Evolutionary conservation across 2,888 invertebrate species (phyloP).

Genomic region (Limenitis camilla): DNA sequence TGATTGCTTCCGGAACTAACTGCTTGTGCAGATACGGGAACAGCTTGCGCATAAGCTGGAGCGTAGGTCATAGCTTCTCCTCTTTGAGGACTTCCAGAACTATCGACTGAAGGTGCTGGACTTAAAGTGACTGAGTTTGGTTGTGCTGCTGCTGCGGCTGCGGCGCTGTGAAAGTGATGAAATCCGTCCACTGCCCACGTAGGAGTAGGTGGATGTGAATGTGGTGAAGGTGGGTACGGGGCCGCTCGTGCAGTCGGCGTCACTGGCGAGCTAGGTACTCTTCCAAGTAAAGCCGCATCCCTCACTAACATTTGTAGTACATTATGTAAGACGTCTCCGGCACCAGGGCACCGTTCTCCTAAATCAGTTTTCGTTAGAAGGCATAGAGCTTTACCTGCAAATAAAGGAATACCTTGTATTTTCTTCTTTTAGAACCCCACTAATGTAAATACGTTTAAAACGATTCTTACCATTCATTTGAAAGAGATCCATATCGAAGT

Average conservation of each 20-base stretch:
- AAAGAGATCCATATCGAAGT: conserved; percentile 93
- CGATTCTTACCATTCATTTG: conserved; percentile 89
- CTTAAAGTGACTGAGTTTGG: conserved; percentile 93
- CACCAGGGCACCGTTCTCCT: conserved; percentile 92
- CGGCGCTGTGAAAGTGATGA: conserved; percentile 80
- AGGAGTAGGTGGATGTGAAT: conserved; percentile 87
- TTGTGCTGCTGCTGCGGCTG: conserved; percentile 70
- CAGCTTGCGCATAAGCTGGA: conserved; percentile 55
- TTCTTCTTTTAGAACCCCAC: too few species aligned
- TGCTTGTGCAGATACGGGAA: conserved; percentile 53
- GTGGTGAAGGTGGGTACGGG: conserved; percentile 84
- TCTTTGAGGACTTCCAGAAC: conserved; percentile 89
- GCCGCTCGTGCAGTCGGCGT: conserved; percentile 85
- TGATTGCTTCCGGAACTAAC: conserved; percentile 82
- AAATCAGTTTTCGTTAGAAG: conserved; percentile 91
- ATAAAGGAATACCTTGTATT: conserved; percentile 13
- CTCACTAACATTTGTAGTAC: conserved; percentile 90
- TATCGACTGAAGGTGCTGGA: conserved; percentile 92
- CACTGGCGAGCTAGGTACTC: conserved; percentile 86
- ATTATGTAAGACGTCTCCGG: conserved; percentile 95
- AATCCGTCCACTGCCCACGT: conserved; percentile 80
- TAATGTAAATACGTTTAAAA: neutral
- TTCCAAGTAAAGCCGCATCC: conserved; percentile 84
- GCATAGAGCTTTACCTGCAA: conserved; percentile 90
- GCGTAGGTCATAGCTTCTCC: conserved; percentile 70